phyloP scores from a whole-genome alignment of 1,140 invertebrate species.

The Musca domestica region DNA sequence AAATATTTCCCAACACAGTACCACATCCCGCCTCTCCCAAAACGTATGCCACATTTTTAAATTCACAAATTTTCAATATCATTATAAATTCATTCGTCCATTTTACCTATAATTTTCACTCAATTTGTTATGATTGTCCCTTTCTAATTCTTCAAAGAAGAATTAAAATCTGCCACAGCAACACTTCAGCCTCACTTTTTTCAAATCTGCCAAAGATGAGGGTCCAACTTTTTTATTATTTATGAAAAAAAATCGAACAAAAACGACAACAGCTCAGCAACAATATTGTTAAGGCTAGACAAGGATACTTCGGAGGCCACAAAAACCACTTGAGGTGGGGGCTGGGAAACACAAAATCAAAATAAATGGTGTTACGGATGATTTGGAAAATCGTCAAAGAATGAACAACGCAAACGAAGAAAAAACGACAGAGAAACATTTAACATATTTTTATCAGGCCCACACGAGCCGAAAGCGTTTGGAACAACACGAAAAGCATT shows the following conservation, averaged over 20 bases:
- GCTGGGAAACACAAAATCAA: not conserved
- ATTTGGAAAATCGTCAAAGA: not conserved
- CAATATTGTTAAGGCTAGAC: too few species aligned
- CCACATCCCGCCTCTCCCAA: not conserved
- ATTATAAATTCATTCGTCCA: conserved; percentile 15
- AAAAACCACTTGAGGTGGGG: too few species aligned
- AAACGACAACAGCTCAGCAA: not conserved
- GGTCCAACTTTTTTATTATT: conserved; percentile 7
- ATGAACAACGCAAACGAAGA: not conserved
- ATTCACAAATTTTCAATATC: not conserved
- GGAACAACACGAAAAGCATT: conserved; percentile 2
- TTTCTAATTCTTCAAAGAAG: too few species aligned
- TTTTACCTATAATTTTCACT: conserved; percentile 16
- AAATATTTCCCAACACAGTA: too few species aligned
- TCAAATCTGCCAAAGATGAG: not conserved
- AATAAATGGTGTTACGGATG: conserved; percentile 19
- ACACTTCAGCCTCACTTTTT: too few species aligned
- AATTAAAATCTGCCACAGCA: too few species aligned
- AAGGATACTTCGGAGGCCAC: too few species aligned
- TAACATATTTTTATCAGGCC: conserved; percentile 13
- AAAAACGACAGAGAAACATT: not conserved
- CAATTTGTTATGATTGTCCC: conserved; percentile 10
- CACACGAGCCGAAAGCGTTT: conserved; percentile 1
- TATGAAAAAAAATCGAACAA: conserved; percentile 2
- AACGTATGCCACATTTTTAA: conserved; percentile 14